Base-by-base conservation (phyloP, 2,888 invertebrate genomes). In the Linnaemya tessellans region DNA sequence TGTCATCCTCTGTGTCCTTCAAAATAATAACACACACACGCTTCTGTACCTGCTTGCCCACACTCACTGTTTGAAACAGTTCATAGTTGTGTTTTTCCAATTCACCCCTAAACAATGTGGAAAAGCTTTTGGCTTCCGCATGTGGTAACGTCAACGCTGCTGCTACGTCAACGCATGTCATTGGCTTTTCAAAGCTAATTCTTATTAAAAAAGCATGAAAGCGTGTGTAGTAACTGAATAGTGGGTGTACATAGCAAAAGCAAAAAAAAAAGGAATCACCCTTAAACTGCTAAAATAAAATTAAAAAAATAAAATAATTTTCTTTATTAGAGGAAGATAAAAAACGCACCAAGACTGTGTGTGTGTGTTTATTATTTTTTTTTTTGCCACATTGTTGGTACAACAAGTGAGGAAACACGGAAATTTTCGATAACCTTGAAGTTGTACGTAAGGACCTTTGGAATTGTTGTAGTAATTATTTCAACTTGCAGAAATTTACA, bases 161-260 rank as follows among this genome's bases (percentile, higher is more conserved):
- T 13, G 60, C 30, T 64, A 65, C 70, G 77, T 54, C 84, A 75
- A 80, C 85, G 79, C 79, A 82, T 84, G 85, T 82, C 85, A 85
- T 60, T 85, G 82, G 70, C 85, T 82, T 80, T 68, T 64, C 13
- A 67, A 43, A 80, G 54, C 71, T 62, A 62, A 18, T 71, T n/a
- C n/a, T 56, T 5, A n/a, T 1, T 60, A 18, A 46, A 30, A 56
- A 41, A n/a, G 30, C 35, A 20, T 22, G 51, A 13, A 25, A 70
- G 54, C 51, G 15, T 13, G 13, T n/a, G 38, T 49, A 15, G 2
- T 7, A 3, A 10, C 2, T 18, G 20, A 56, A 56, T 64, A 49
- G 46, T 56, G 35, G 9, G 41, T 13, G 41, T 0, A 10, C 10
- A 10, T 9, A 25, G 25, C n/a, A 20, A 35, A 20, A 35, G 35